Conservation (phyloP, 1,140 invertebrate species). For the Drosophila punjabiensis region DNA sequence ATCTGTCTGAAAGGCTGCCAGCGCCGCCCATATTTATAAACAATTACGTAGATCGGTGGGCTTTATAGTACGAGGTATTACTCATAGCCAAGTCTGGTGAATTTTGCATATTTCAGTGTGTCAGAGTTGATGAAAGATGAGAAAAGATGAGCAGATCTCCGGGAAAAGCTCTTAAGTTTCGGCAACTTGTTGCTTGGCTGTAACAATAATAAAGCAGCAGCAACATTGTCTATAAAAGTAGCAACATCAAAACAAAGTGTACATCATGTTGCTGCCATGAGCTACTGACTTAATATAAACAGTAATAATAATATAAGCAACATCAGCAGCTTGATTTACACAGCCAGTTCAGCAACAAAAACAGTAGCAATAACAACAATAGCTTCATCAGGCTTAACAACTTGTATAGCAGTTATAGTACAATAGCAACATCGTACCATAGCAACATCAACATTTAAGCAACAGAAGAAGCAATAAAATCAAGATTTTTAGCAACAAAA, state of each 20-base stretch:
- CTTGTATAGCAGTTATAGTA: background rate
- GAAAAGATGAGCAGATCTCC: background rate
- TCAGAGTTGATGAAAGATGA: too few species aligned
- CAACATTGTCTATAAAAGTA: background rate
- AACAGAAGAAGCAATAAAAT: background rate
- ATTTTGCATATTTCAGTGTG: conserved; percentile 14
- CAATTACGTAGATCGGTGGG: conserved; percentile 46
- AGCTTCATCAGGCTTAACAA: background rate
- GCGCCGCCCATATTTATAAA: conserved; percentile 63
- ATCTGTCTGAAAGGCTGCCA: conserved; percentile 49
- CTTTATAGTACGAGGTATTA: conserved; percentile 19
- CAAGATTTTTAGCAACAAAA: background rate
- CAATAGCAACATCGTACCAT: too few species aligned
- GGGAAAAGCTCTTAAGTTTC: conserved; percentile 31
- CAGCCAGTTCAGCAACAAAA: background rate
- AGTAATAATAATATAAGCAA: background rate
- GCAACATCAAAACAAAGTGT: background rate
- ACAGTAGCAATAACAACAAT: background rate
- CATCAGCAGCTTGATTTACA: background rate
- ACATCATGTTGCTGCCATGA: background rate
- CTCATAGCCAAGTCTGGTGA: conserved; percentile 12
- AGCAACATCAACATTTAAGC: background rate
- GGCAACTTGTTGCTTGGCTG: conserved; percentile 65
- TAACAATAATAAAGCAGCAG: background rate
- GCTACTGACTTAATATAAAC: background rate